Percentiles rank a stretch among this genome's conserved stretches.
phyloP scores from a whole-genome alignment of 2,113 vertebrate genomes.

The Nothocercus julius region DNA sequence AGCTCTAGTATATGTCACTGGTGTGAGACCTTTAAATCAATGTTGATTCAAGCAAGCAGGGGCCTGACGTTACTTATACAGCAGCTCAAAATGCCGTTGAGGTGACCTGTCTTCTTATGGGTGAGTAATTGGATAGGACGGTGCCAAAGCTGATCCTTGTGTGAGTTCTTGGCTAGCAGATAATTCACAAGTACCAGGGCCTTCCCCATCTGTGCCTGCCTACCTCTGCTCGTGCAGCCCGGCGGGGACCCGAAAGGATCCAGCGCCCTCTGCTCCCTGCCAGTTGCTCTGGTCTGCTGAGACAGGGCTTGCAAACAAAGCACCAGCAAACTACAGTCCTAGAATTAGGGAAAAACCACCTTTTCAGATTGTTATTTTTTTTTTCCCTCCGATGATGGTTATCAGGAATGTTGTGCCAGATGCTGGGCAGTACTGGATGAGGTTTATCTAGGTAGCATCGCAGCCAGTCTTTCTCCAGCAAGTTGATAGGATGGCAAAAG shows the following conservation, averaged over 20 bases:
- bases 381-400: background rate
- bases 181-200: fast-evolving
- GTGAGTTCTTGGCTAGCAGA: background rate
- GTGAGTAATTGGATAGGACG: background rate
- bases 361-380: too few species aligned
- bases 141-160: background rate
- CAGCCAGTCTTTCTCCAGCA: background rate
- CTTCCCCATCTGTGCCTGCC: background rate
- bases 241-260: background rate
- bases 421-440: background rate
- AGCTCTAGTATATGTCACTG: background rate
- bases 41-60: background rate
- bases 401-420: background rate
- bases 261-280: background rate
- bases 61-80: background rate
- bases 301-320: background rate
- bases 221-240: fast-evolving
- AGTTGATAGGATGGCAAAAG: slow-evolving; percentile 1
- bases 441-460: background rate
- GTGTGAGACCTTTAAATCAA: background rate
- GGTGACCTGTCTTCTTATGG: background rate
- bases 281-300: background rate
- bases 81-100: background rate
- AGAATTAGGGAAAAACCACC: background rate
- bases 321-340: background rate